phyloP scores from a whole-genome alignment of 1,140 invertebrate species.

The Glossosoma conforme region DNA sequence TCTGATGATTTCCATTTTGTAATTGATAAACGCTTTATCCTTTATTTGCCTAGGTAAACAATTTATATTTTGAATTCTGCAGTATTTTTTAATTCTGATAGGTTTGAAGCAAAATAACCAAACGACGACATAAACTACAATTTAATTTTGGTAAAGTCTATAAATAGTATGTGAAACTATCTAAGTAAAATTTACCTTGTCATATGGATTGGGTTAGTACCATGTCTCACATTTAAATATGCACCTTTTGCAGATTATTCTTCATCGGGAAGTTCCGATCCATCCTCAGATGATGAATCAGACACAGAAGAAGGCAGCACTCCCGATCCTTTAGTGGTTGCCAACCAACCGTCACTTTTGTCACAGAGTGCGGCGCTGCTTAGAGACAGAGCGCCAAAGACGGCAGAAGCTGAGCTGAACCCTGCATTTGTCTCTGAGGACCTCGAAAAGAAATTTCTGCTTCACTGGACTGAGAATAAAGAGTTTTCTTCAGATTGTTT shows the following conservation, averaged over 20 bases:
- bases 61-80: slow-evolving; percentile 1
- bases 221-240: neutral
- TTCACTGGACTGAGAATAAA: slow-evolving; percentile 17
- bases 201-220: neutral
- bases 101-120: slow-evolving; percentile 35
- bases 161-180: neutral
- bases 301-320: slow-evolving; percentile 17
- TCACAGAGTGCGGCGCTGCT: slow-evolving; percentile 2
- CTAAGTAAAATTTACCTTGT: neutral
- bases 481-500: slow-evolving; percentile 9
- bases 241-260: slow-evolving; percentile 18
- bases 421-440: slow-evolving; percentile 15
- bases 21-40: too few species aligned
- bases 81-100: neutral
- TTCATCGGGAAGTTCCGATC: slow-evolving; percentile 36
- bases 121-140: slow-evolving; percentile 38
- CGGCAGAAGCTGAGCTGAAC: slow-evolving; percentile 14
- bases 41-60: too few species aligned
- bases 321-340: slow-evolving; percentile 1
- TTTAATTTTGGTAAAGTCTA: neutral
- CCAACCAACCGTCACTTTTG: slow-evolving; percentile 3
- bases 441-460: slow-evolving; percentile 12
- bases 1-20: too few species aligned
- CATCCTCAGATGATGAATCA: slow-evolving; percentile 15
- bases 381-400: neutral